Percentiles rank a stretch among this genome's conserved stretches.
These are phyloP conservation scores for Drosophila eugracilis DNA, from an alignment of 1,140 invertebrate genomes.

Conservation along the genomic window DNA sequence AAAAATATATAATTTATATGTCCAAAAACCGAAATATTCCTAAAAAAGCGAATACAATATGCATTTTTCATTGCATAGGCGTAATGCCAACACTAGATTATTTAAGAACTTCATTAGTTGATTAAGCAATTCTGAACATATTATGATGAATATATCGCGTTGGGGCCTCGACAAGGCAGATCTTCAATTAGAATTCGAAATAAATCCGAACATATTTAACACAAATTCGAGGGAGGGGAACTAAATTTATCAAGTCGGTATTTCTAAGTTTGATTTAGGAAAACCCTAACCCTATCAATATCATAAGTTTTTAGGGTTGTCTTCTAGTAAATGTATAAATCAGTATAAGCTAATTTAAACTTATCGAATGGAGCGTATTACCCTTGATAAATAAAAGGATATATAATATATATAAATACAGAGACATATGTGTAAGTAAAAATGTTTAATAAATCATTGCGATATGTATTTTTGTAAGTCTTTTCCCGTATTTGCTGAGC, in stretches of 20 bases:
- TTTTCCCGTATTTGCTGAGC: conserved; percentile 65
- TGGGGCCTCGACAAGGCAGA: conserved; percentile 34
- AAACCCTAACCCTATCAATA: conserved; percentile 31
- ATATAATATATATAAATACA: conserved; percentile 28
- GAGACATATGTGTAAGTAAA: conserved; percentile 56
- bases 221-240: conserved; percentile 26
- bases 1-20: conserved; percentile 35
- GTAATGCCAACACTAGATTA: conserved; percentile 63
- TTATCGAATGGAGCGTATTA: conserved; percentile 54
- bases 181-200: conserved; percentile 19
- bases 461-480: conserved; percentile 82
- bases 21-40: conserved; percentile 58
- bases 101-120: conserved; percentile 32
- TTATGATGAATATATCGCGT: conserved; percentile 25
- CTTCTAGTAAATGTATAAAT: conserved; percentile 53
- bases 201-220: conserved; percentile 38
- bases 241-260: conserved; percentile 63
- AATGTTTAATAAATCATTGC: conserved; percentile 74
- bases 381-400: conserved; percentile 45
- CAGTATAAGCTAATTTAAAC: conserved; percentile 40
- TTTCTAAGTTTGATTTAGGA: conserved; percentile 37
- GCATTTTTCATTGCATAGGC: conserved; percentile 51
- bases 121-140: conserved; percentile 48
- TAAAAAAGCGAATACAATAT: conserved; percentile 48
- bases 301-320: conserved; percentile 51